phyloP scores from a whole-genome alignment of 92 coral and sea anemone species.

The Pocillopora grandis region DNA sequence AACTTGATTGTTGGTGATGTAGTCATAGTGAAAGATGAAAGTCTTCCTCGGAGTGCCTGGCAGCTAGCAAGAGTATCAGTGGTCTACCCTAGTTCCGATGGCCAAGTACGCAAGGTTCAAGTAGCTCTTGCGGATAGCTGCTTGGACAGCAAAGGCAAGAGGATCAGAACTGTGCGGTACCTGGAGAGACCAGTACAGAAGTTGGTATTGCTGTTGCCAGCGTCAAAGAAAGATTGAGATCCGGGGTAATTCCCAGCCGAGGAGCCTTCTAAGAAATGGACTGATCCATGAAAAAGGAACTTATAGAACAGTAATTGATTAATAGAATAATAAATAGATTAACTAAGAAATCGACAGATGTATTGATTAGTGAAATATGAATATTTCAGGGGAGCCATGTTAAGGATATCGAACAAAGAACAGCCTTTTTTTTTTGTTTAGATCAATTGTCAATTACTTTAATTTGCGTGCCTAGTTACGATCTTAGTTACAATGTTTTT shows the following conservation, averaged over 20 bases:
- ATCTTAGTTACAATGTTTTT: too few relatives aligned
- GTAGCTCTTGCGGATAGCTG: neutral
- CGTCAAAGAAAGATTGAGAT: neutral
- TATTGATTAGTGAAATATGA: conserved; percentile 21
- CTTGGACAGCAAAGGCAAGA: too few relatives aligned
- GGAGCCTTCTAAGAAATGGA: conserved; percentile 14
- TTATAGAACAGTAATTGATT: neutral
- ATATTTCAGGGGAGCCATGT: conserved; percentile 32
- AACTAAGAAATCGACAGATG: neutral
- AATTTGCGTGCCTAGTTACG: too few relatives aligned
- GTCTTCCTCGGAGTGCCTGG: neutral
- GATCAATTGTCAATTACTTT: too few relatives aligned
- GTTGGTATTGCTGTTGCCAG: neutral
- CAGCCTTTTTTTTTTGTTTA: too few relatives aligned
- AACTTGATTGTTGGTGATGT: neutral
- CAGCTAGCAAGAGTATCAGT: neutral
- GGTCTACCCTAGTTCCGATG: neutral
- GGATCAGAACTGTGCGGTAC: neutral
- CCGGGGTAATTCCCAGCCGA: conserved; percentile 23
- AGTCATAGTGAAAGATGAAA: neutral
- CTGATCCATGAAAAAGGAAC: neutral
- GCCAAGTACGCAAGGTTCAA: neutral
- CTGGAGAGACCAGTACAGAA: neutral
- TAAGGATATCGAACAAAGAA: conserved; percentile 12
- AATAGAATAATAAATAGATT: neutral